phyloP scores from a whole-genome alignment of 2,888 invertebrate genomes.

The Papilio protenor region DNA sequence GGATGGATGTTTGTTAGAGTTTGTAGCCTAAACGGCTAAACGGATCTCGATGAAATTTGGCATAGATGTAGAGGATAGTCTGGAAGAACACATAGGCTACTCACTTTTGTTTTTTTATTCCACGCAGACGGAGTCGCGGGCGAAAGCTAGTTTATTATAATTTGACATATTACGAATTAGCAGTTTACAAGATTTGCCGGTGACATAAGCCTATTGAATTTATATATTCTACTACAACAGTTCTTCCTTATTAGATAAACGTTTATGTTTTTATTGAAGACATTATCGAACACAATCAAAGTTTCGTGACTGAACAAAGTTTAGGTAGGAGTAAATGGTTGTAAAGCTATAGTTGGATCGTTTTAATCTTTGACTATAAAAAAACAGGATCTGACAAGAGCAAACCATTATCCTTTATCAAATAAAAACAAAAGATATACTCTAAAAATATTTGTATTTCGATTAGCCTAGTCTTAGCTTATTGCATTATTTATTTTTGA shows the following conservation, averaged over 20 bases:
- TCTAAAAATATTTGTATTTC: background rate
- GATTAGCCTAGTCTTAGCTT: background rate
- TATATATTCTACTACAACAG: background rate
- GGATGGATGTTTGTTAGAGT: too few relatives aligned
- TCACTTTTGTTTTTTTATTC: too few relatives aligned
- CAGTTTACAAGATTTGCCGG: too few relatives aligned
- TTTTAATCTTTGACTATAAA: background rate
- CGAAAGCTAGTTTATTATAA: too few relatives aligned
- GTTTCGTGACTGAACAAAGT: slow-evolving; percentile 21
- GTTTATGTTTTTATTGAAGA: background rate
- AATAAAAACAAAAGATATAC: background rate
- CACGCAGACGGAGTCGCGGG: too few relatives aligned
- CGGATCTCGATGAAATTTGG: too few relatives aligned
- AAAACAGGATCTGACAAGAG: background rate
- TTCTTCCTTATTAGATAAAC: background rate
- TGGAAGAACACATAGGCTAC: too few relatives aligned
- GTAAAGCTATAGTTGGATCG: slow-evolving; percentile 7
- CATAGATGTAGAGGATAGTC: too few relatives aligned
- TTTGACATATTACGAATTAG: background rate
- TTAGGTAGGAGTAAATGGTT: slow-evolving; percentile 17
- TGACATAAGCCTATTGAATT: background rate
- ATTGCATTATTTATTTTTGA: background rate
- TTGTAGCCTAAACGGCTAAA: too few relatives aligned
- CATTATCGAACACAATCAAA: slow-evolving; percentile 7
- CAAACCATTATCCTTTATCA: background rate